Conservation (phyloP, 2,113 vertebrate genomes). For the Caracal caracal region DNA sequence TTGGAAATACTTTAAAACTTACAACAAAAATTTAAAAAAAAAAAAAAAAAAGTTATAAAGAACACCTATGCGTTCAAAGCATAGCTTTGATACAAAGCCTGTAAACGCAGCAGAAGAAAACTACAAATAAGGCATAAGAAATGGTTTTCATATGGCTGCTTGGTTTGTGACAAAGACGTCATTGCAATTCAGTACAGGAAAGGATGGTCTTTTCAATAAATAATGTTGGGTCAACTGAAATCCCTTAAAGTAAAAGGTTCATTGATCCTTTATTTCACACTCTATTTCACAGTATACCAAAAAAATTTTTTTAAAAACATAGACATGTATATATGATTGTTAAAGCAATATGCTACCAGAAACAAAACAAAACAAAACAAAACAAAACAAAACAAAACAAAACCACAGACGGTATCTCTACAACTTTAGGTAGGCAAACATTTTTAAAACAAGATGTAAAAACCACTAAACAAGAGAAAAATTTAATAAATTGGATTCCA, state of each 20-base stretch:
- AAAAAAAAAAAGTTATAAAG: neutral
- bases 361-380: neutral
- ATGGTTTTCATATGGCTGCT: neutral
- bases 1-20: neutral
- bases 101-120: neutral
- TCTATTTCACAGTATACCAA: neutral
- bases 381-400: neutral
- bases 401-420: neutral
- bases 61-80: neutral
- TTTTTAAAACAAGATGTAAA: neutral
- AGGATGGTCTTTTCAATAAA: neutral
- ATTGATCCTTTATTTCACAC: neutral
- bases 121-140: neutral
- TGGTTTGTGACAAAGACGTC: neutral
- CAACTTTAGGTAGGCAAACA: neutral
- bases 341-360: neutral
- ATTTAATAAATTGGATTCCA: neutral
- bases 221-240: neutral
- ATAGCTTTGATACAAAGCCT: neutral
- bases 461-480: neutral
- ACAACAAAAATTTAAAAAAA: neutral
- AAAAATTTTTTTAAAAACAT: neutral
- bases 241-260: neutral
- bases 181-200: neutral
- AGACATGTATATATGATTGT: neutral